A percentile compares a stretch with the other conserved stretches of the same genome.
These are phyloP conservation scores for Alfaro cultratus DNA, from an alignment of 2,797 vertebrate genomes.

Conservation along the genomic window DNA sequence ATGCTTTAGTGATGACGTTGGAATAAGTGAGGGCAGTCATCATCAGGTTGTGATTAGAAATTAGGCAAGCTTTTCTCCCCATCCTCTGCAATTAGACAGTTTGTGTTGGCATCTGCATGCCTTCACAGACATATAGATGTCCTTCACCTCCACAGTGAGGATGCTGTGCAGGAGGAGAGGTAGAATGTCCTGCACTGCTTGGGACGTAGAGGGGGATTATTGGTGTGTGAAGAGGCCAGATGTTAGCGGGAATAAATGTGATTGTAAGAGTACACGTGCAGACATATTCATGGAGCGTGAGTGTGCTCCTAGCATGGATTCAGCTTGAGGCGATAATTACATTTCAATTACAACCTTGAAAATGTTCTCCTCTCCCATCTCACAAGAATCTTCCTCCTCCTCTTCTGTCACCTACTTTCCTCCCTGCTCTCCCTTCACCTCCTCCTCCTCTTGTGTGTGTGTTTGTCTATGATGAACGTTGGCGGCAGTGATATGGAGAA, in stretches of 20 bases:
- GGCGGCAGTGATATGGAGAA: constrained; percentile 61
- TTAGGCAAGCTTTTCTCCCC: constrained; percentile 32
- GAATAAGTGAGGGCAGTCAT: constrained; percentile 57
- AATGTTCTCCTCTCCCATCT: constrained; percentile 61
- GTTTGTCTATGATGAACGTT: constrained; percentile 66
- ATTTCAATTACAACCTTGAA: constrained; percentile 81
- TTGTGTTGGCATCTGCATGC: constrained; percentile 11
- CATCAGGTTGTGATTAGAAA: constrained; percentile 48
- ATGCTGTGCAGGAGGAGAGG: constrained; percentile 16
- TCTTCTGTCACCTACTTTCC: constrained; percentile 1
- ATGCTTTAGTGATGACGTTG: constrained; percentile 69
- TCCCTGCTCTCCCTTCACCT: not conserved
- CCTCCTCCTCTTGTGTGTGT: constrained; percentile 9
- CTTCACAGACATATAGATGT: constrained; percentile 15
- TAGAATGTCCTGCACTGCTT: constrained; percentile 58
- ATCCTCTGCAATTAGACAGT: constrained; percentile 18
- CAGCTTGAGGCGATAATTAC: constrained; percentile 82
- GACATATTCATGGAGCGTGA: constrained; percentile 35
- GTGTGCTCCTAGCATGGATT: constrained; percentile 50
- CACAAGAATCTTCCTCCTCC: constrained; percentile 21
- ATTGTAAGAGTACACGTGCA: constrained; percentile 49
- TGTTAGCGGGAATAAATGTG: constrained; percentile 73
- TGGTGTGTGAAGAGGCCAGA: constrained; percentile 78
- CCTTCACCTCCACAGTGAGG: constrained; percentile 7
- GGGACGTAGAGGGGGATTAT: constrained; percentile 65